A percentile compares a stretch with the other conserved stretches of the same genome.
Evolutionary conservation across 2,888 invertebrate genomes (phyloP).

Genomic region (Xylocampa areola): DNA sequence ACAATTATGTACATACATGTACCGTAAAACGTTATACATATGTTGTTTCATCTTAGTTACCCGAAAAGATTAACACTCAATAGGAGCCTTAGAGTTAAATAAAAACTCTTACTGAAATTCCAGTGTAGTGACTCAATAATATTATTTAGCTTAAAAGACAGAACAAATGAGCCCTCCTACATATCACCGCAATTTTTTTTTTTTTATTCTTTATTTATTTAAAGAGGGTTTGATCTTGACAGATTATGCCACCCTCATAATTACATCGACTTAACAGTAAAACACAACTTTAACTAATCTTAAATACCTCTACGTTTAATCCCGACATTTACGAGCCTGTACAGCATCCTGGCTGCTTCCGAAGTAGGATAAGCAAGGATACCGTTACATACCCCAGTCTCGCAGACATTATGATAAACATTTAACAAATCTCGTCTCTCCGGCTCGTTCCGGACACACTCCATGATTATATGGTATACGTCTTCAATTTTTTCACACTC

Average conservation of each 20-base stretch:
- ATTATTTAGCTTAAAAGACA: too few species aligned
- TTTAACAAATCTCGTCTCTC: background rate
- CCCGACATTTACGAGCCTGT: background rate
- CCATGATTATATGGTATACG: background rate
- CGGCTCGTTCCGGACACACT: conserved; percentile 2
- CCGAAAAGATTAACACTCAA: too few species aligned
- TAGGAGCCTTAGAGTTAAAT: too few species aligned
- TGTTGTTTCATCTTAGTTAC: too few species aligned
- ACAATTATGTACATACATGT: too few species aligned
- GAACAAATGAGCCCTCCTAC: too few species aligned
- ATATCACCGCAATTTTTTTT: too few species aligned
- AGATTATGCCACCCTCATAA: conserved; percentile 4
- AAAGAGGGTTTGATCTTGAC: background rate
- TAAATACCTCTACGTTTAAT: conserved; percentile 1
- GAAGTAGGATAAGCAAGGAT: background rate
- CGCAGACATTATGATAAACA: background rate
- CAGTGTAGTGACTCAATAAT: too few species aligned
- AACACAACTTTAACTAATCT: background rate
- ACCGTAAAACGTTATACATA: too few species aligned
- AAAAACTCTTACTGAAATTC: too few species aligned
- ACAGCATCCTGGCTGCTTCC: conserved; percentile 1
- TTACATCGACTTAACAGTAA: background rate
- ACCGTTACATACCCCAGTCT: background rate
- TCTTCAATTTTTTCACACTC: background rate
- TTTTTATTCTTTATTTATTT: background rate